Evolutionary conservation across 2,797 vertebrate species (phyloP), one percentile per base, ranked within the genome.

Genomic region (Phoeniculus purpureus): DNA sequence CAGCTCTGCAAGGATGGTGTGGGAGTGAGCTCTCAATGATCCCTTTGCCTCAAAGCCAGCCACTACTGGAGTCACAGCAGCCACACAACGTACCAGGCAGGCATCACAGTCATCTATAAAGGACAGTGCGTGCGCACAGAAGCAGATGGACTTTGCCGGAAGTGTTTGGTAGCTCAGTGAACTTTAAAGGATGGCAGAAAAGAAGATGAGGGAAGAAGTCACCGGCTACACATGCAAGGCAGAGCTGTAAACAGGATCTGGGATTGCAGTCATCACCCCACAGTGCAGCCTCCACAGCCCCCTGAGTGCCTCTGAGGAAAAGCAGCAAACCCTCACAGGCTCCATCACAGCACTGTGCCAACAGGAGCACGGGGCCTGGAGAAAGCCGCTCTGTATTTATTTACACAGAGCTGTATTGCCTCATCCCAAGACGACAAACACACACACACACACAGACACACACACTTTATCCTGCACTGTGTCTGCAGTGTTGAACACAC

Each of bases 1-100:
- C 40, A 4, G 9, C 34, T 61, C 54, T 15, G 15, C 0, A 0
- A 50, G 29, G 16, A 29, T 73, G 48, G 18, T 1, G 0, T 18
- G n/a, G n/a, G n/a, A 75, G 27, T 45, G 14, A 78, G 32, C 48
- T n/a, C 3, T 19, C 16, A 51, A 52, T 25, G 34, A 66, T n/a
- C 25, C 62, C 1, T 13, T 3, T 1, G 1, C 47, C 54, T 19
- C 7, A 8, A 73, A 61, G 22, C 47, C 68, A 83, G 25, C 19
- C 3, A 1, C 32, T 25, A 31, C 34, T 20, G 45, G 71, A 66
- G 29, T 74, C 64, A 71, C 52, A 51, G 32, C 64, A 71, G 59
- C 59, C 34, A 64, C 37, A 59, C 37, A 12, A 65, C 11, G 32
- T 25, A 26, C 52, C 31, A 48, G 54, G 50, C 14, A 66, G 29